Percentiles rank a stretch among this genome's conserved stretches.
Evolutionary conservation across 1,140 invertebrate genomes (phyloP).

Genomic region (Bilobella aurantiaca): DNA sequence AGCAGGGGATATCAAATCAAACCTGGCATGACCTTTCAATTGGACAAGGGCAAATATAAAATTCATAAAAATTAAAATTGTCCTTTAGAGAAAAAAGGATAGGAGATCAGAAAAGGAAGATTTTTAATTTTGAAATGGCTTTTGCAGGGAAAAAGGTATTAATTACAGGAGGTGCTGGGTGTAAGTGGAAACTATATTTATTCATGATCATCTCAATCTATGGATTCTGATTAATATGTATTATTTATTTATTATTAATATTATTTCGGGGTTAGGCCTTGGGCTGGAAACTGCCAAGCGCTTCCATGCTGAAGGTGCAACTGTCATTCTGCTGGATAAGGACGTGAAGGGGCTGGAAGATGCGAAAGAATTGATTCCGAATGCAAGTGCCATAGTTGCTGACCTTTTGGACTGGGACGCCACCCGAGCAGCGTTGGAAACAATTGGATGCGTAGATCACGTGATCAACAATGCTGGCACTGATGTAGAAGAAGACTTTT

Average conservation of each 20-base stretch:
- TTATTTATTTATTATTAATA: neutral
- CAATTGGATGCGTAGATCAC: neutral
- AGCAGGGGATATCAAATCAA: too few relatives aligned
- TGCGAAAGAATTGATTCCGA: neutral
- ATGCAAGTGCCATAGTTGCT: neutral
- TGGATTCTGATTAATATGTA: neutral
- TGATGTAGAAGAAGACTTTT: neutral
- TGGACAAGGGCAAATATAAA: too few relatives aligned
- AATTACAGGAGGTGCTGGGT: constrained; percentile 8
- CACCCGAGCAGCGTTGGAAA: constrained; percentile 5
- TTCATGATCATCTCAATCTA: neutral
- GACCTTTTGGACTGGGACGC: constrained; percentile 19
- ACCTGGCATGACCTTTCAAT: too few relatives aligned
- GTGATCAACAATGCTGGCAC: constrained; percentile 17
- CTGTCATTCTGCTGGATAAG: constrained; percentile 20
- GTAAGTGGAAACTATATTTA: neutral
- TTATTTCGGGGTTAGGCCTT: too few relatives aligned
- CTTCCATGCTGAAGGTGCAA: constrained; percentile 6
- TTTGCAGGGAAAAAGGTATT: constrained; percentile 9
- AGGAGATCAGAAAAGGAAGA: neutral
- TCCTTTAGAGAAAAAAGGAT: too few relatives aligned
- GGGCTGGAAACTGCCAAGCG: constrained; percentile 13
- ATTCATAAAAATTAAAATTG: too few relatives aligned
- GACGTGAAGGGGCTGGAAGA: constrained; percentile 1
- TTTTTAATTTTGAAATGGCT: neutral